Conservation (phyloP, 2,113 vertebrate genomes). For the Charadrius vociferus region DNA sequence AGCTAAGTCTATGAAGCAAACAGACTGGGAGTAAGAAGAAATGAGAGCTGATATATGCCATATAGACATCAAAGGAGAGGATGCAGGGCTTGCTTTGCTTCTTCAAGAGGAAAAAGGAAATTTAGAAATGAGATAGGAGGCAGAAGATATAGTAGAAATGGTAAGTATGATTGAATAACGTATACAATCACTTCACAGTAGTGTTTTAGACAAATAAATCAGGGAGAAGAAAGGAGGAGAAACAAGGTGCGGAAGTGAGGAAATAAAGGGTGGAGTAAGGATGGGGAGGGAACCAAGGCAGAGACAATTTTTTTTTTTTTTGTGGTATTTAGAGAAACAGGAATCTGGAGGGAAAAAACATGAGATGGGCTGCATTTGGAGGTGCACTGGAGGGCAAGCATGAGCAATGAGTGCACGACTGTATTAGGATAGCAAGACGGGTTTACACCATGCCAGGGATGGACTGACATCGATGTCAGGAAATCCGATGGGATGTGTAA, state of each 20-base stretch:
- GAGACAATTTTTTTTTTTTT: neutral
- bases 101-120: neutral
- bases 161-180: neutral
- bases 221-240: neutral
- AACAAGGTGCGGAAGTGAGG: neutral
- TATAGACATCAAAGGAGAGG: neutral
- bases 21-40: neutral
- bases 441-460: neutral
- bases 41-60: neutral
- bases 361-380: neutral
- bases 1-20: constrained; percentile 12
- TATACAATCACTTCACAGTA: neutral
- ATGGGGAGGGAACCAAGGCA: neutral
- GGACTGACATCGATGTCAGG: neutral
- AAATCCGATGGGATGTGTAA: neutral
- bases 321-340: neutral
- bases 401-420: neutral
- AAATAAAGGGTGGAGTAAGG: neutral
- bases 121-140: neutral
- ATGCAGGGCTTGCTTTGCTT: neutral
- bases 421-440: neutral
- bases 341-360: neutral
- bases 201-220: neutral
- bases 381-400: neutral
- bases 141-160: neutral